Base-by-base conservation (phyloP, 23 tunicate species). In the Aplidium turbinatum region DNA sequence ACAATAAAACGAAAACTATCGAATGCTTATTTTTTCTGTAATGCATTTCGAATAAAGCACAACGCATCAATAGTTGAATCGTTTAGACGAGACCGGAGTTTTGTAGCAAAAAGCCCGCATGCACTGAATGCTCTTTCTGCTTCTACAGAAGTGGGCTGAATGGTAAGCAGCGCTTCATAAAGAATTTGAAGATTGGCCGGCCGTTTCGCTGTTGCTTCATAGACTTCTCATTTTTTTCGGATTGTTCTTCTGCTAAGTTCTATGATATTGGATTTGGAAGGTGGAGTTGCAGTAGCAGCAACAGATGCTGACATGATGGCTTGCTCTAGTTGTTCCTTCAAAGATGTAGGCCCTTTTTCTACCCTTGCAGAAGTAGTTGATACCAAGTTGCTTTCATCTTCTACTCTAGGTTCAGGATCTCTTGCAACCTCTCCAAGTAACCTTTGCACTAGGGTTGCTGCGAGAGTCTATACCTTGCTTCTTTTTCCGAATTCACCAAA, bases 41-140 rank as follows among this genome's bases (percentile, higher is more conserved):
- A 58, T 13, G 51, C 68, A 35, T 58, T 75, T 32, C 35, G 30
- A 33, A 75, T 75, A 38, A 75, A 75, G 68, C 80, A 75, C 53
- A 75, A 75, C 16, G 80, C 80, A 75, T 75, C 80, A 35, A 75
- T 36, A 35, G 68, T 57, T 3, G 80, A 56, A 56, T 75, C 52
- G 1, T 75, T 48, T 58, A 75, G 68, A 57, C 80, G 80, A 33
- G 52, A 75, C 31, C 80, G 68, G 80, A 75, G 80, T 75, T 79
- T 63, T 31, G 76, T 68, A 31, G 31, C 85, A 68, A 79, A 79
- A 33, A 68, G 85, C 50, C 77, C 67, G 53, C 67, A 56, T 79
- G 67, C 85, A 79, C 76, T 50, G 31, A 75, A 57, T 64, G 82
- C 82, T 77, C 77, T 68, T 69, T 79, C 85, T 69, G 85, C 85